Percentiles rank a stretch among this genome's conserved stretches.
Evolutionary conservation across 2,888 invertebrate species (phyloP).

Genomic region (Chirona hameri): DNA sequence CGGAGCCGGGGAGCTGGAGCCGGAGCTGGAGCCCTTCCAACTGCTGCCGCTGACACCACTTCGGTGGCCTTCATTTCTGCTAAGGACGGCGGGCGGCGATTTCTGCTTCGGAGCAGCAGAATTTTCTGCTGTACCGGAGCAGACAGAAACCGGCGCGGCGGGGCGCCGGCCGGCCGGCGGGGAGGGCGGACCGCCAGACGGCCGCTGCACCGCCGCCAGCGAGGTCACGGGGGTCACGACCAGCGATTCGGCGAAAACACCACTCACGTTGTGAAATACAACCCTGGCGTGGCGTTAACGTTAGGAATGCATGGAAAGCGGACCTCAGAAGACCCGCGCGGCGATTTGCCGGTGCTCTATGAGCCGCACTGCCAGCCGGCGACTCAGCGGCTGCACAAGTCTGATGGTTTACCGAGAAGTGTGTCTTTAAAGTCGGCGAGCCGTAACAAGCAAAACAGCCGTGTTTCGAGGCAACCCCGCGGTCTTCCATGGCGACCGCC

Average conservation of each 20-base stretch:
- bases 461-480: background rate
- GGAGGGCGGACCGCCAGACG: background rate
- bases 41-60: too few species aligned
- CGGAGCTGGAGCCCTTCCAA: background rate
- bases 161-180: background rate
- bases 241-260: background rate
- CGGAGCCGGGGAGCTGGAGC: background rate
- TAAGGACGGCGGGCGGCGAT: too few species aligned
- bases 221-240: background rate
- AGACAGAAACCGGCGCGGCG: background rate
- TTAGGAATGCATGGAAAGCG: background rate
- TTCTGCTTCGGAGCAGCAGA: background rate
- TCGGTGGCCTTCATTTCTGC: too few species aligned
- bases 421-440: background rate
- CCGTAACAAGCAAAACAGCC: background rate
- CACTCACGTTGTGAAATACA: background rate
- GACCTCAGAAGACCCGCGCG: background rate
- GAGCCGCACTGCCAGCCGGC: background rate
- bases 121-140: background rate
- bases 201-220: background rate
- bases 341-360: background rate
- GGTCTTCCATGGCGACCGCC: background rate
- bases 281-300: background rate
- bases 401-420: background rate
- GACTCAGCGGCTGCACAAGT: background rate